phyloP scores from a whole-genome alignment of 2,797 vertebrate genomes.

The Anolis apletophallus region DNA sequence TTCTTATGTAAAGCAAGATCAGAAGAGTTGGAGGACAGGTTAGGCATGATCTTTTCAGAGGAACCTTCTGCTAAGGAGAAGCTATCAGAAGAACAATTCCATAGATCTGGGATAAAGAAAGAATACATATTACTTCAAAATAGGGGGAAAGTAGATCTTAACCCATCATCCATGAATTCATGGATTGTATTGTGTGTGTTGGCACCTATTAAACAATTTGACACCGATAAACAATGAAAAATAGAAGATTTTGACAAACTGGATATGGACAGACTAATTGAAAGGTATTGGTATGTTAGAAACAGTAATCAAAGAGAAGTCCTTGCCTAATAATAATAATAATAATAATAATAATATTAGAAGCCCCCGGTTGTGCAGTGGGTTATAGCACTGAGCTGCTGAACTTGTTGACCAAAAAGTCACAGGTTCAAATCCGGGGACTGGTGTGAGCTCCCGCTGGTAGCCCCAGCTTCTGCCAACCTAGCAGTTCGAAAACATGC shows the following conservation, averaged over 20 bases:
- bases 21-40: neutral
- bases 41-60: neutral
- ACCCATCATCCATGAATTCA: no score
- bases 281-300: neutral
- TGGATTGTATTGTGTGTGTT: neutral
- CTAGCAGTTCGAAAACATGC: no score
- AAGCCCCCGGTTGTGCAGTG: no score
- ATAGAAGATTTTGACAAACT: neutral
- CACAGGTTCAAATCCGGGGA: no score
- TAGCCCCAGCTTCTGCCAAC: no score
- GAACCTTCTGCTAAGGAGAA: neutral
- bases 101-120: neutral
- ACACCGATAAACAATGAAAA: neutral
- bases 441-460: no score
- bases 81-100: neutral
- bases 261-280: neutral
- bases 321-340: no score
- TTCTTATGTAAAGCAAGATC: neutral
- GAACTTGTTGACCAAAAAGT: no score
- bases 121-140: neutral
- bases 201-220: neutral
- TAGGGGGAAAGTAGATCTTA: neutral
- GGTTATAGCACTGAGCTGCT: no score
- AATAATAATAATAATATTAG: no score
- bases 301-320: no score